Evolutionary conservation across 2,113 vertebrate genomes (phyloP).

Genomic region (Mellivora capensis): DNA sequence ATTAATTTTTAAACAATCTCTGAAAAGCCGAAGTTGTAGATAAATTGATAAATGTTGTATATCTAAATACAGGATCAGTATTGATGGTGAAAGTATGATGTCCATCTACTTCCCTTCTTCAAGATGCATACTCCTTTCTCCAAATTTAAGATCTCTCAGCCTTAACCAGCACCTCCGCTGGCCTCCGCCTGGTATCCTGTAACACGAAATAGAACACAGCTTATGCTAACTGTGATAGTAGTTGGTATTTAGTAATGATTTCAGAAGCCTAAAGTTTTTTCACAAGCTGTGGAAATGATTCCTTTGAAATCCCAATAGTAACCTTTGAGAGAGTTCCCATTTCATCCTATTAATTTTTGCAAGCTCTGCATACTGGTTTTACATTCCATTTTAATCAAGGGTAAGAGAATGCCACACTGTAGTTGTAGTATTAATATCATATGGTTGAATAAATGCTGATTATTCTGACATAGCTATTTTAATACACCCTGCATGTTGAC

Average conservation of each 20-base stretch:
- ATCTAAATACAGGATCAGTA: not conserved
- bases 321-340: not conserved
- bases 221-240: not conserved
- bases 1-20: not conserved
- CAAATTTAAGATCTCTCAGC: not conserved
- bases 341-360: not conserved
- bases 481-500: not conserved
- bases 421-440: not conserved
- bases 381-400: not conserved
- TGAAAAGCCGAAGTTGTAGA: not conserved
- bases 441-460: not conserved
- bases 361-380: not conserved
- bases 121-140: not conserved
- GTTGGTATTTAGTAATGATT: not conserved
- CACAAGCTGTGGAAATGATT: not conserved
- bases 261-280: not conserved
- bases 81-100: not conserved
- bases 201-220: not conserved
- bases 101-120: not conserved
- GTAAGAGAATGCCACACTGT: not conserved
- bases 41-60: not conserved
- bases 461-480: constrained; percentile 22
- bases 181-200: not conserved
- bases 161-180: not conserved
- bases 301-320: not conserved